Conservation (phyloP, 2,888 invertebrate genomes). For the Cistogaster globosa region DNA sequence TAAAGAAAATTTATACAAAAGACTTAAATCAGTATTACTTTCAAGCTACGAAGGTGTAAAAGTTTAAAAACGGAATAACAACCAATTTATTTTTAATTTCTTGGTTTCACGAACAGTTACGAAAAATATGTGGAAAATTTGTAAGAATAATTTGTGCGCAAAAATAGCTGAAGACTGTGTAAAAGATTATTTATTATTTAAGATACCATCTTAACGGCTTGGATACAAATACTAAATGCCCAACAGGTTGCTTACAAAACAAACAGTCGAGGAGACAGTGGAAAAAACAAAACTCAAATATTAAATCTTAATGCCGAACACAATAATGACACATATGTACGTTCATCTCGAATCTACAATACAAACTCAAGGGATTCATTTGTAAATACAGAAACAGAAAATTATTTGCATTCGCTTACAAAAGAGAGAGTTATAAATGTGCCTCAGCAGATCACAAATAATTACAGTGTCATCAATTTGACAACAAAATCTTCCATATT, state of each 20-base stretch:
- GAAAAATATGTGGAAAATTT: slow-evolving; percentile 40
- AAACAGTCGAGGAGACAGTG: background rate
- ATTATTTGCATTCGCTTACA: background rate
- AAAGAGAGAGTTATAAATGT: background rate
- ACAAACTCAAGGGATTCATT: slow-evolving; percentile 23
- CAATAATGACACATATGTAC: background rate
- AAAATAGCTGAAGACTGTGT: background rate
- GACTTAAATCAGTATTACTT: slow-evolving; percentile 50
- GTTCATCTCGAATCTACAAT: slow-evolving; percentile 3
- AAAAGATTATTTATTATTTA: slow-evolving; percentile 9
- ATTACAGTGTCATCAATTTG: too few species aligned
- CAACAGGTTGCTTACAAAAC: slow-evolving; percentile 8
- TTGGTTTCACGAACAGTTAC: background rate
- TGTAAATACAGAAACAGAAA: background rate
- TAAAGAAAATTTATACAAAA: slow-evolving; percentile 50
- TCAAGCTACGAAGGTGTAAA: slow-evolving; percentile 48
- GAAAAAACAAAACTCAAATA: background rate
- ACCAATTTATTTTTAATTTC: background rate
- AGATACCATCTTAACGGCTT: slow-evolving; percentile 42
- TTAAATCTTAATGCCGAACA: background rate
- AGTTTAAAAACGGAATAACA: slow-evolving; percentile 50
- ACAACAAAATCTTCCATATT: background rate
- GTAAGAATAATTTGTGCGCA: slow-evolving; percentile 41
- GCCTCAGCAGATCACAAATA: too few species aligned
- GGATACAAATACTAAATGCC: slow-evolving; percentile 21